Percentiles rank a stretch among this genome's conserved stretches.
Conservation (phyloP, 1,140 invertebrate species). For the Drosophila melanogaster region DNA sequence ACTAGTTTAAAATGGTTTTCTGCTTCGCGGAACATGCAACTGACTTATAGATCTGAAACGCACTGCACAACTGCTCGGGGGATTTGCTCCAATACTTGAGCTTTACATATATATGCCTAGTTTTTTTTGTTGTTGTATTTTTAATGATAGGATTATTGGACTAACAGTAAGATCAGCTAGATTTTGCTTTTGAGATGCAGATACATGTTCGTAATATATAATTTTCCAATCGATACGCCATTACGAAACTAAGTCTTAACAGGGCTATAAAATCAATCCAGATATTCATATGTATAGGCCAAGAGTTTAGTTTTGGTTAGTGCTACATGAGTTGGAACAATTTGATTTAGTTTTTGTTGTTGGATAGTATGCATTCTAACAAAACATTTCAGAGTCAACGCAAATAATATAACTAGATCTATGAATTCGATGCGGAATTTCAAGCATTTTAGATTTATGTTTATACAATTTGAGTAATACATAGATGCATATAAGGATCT, state of each 20-base stretch:
- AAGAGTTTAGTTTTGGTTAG: slow-evolving; percentile 80
- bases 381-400: slow-evolving; percentile 48
- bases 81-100: slow-evolving; percentile 44
- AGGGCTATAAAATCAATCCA: slow-evolving; percentile 47
- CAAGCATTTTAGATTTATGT: slow-evolving; percentile 46
- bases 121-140: slow-evolving; percentile 17
- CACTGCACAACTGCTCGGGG: slow-evolving; percentile 36
- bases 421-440: slow-evolving; percentile 37
- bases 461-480: slow-evolving; percentile 68
- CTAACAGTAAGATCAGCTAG: slow-evolving; percentile 58
- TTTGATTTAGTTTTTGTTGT: slow-evolving; percentile 26
- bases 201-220: slow-evolving; percentile 40
- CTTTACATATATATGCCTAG: slow-evolving; percentile 47
- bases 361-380: slow-evolving; percentile 50
- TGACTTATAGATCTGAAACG: slow-evolving; percentile 9
- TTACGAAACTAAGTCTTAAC: slow-evolving; percentile 33
- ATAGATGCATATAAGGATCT: slow-evolving; percentile 66
- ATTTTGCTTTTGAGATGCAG: slow-evolving; percentile 46
- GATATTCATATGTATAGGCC: slow-evolving; percentile 56
- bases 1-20: not conserved
- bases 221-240: slow-evolving; percentile 8
- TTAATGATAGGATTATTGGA: slow-evolving; percentile 52
- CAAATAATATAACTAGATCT: slow-evolving; percentile 50
- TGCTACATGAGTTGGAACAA: slow-evolving; percentile 64
- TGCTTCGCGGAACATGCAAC: not conserved